These are phyloP conservation scores for Burhinus bistriatus DNA, from an alignment of 2,113 vertebrate genomes.

Conservation along the genomic window DNA sequence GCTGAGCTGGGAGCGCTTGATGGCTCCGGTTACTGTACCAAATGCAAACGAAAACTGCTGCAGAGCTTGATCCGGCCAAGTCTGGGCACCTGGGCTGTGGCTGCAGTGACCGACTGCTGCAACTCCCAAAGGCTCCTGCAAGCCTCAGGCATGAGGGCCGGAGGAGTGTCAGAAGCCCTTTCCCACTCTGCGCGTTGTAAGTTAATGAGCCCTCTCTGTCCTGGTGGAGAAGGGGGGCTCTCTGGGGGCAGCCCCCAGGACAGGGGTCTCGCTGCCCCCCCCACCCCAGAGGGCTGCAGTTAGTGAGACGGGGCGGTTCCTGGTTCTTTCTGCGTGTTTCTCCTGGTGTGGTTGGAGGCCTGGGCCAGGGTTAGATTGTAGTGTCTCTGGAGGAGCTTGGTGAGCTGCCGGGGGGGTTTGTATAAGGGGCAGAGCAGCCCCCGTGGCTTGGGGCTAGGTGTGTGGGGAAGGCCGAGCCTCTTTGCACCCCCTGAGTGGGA, in stretches of 20 bases:
- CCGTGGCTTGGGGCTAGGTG: neutral
- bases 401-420: neutral
- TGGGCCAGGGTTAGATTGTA: neutral
- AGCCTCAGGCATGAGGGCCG: neutral
- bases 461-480: accelerated
- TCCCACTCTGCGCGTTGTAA: neutral
- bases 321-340: neutral
- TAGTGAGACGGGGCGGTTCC: neutral
- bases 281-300: neutral
- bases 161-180: neutral
- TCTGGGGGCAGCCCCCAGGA: neutral
- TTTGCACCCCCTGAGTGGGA: neutral
- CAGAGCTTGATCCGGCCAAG: neutral
- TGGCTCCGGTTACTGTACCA: neutral
- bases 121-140: neutral
- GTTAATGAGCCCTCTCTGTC: neutral
- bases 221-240: neutral
- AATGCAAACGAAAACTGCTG: neutral
- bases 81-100: neutral
- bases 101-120: neutral
- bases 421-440: neutral
- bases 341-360: neutral
- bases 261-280: neutral
- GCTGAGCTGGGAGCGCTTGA: neutral
- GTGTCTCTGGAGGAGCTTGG: neutral